These are phyloP conservation scores for Megalurothrips usitatus DNA, from an alignment of 2,888 invertebrate species.

Conservation along the genomic window DNA sequence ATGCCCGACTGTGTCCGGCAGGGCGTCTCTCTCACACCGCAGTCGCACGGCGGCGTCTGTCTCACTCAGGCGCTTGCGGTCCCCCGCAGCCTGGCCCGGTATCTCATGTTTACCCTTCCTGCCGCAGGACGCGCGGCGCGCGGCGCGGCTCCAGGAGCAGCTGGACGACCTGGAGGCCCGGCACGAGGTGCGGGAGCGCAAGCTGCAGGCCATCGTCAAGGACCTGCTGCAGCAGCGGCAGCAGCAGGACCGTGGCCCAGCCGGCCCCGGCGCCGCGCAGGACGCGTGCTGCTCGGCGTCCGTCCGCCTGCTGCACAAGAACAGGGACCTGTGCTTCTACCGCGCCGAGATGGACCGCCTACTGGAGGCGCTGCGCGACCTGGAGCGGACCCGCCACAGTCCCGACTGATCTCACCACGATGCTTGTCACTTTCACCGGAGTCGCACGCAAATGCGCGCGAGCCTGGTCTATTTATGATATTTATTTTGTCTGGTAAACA, in stretches of 20 bases:
- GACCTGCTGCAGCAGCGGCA: constrained; percentile 42
- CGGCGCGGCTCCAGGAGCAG: constrained; percentile 41
- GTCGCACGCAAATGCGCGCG: no score
- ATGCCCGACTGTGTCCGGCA: no score
- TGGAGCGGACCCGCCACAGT: constrained; percentile 35
- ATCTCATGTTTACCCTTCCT: constrained; percentile 2
- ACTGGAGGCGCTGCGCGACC: constrained; percentile 38
- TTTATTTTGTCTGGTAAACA: no score
- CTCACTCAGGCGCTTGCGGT: no score
- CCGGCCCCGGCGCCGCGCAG: background rate
- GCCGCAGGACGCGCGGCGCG: constrained; percentile 39
- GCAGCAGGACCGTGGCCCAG: constrained; percentile 36
- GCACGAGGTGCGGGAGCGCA: constrained; percentile 50
- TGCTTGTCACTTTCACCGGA: no score
- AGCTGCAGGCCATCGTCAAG: constrained; percentile 49
- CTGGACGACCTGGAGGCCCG: constrained; percentile 48
- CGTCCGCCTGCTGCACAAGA: constrained; percentile 38
- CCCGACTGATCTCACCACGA: no score
- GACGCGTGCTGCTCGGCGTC: constrained; percentile 9
- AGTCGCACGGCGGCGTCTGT: no score
- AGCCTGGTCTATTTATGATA: no score
- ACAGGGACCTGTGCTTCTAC: constrained; percentile 40
- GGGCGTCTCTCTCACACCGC: no score
- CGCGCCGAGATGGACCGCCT: constrained; percentile 40
- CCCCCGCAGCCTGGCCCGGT: no score